phyloP scores from a whole-genome alignment of 2,797 vertebrate species.

The Halcyon chelicuti region DNA sequence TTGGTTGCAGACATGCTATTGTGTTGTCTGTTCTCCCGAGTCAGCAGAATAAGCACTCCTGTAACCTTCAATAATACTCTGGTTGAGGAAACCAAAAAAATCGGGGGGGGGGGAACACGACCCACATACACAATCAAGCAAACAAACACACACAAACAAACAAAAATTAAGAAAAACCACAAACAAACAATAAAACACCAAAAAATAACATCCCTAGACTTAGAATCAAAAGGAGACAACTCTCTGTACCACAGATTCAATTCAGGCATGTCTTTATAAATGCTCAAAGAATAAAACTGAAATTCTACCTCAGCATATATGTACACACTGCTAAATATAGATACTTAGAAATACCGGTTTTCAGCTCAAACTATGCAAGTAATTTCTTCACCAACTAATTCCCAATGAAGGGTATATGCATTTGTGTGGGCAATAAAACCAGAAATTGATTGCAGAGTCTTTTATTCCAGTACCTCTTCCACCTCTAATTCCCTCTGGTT shows the following conservation, averaged over 20 bases:
- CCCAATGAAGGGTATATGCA: neutral
- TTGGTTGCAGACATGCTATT: neutral
- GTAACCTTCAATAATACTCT: slow-evolving; percentile 16
- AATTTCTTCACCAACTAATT: neutral
- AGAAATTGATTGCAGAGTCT: neutral
- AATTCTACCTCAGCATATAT: neutral
- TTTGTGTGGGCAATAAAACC: neutral
- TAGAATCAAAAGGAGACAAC: neutral
- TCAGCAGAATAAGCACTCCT: slow-evolving; percentile 20
- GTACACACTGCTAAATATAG: neutral
- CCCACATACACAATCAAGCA: no score
- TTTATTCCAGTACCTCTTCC: neutral
- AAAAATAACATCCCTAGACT: neutral
- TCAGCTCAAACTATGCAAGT: neutral
- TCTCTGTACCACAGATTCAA: neutral
- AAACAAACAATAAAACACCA: neutral
- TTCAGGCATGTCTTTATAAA: neutral
- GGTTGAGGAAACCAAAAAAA: neutral
- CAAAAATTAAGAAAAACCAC: neutral
- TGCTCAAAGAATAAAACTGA: neutral
- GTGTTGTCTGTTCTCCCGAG: neutral
- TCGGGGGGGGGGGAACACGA: neutral
- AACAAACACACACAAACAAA: neutral
- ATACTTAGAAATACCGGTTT: neutral
- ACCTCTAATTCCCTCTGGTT: neutral